phyloP scores from a whole-genome alignment of 2,888 invertebrate genomes.

The Drosophila cracens region DNA sequence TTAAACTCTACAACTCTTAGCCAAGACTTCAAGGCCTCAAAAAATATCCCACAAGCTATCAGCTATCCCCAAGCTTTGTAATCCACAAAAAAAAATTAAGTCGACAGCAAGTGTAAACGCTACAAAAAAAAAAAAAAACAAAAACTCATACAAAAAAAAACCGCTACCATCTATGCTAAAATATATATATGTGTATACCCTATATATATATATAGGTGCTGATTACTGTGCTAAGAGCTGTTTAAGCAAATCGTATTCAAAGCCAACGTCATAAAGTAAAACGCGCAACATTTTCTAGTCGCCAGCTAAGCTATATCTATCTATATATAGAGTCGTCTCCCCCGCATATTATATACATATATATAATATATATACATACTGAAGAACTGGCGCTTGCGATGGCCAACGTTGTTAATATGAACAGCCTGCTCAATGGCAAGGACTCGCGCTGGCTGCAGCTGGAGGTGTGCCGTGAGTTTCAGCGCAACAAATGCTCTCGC shows the following conservation, averaged over 20 bases:
- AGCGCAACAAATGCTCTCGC: conserved; percentile 99
- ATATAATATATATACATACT: conserved; percentile 37
- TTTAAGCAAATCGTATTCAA: conserved; percentile 19
- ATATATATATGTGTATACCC: conserved; percentile 45
- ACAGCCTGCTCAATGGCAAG: conserved; percentile 98
- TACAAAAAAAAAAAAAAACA: conserved; percentile 35
- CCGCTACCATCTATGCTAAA: conserved; percentile 67
- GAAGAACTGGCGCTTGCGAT: conserved; percentile 81
- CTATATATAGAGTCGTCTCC: conserved; percentile 36
- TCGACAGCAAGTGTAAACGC: conserved; percentile 50
- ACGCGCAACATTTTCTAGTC: conserved; percentile 72
- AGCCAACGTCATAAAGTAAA: conserved; percentile 58
- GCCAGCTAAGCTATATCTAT: conserved; percentile 62
- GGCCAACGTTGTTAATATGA: conserved; percentile 98
- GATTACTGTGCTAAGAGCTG: conserved; percentile 58
- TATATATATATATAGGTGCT: conserved; percentile 51
- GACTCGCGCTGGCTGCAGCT: conserved; percentile 99
- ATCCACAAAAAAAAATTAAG: conserved; percentile 38
- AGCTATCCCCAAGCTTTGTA: conserved; percentile 74
- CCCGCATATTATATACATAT: conserved; percentile 42
- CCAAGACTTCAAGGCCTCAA: conserved; percentile 48
- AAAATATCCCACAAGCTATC: conserved; percentile 56
- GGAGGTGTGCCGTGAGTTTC: conserved; percentile 99
- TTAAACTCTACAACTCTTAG: conserved; percentile 50
- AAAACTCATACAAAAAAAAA: conserved; percentile 37